These are phyloP conservation scores for Drosophila sordidapex DNA, from an alignment of 2,888 invertebrate genomes.

Conservation along the genomic window DNA sequence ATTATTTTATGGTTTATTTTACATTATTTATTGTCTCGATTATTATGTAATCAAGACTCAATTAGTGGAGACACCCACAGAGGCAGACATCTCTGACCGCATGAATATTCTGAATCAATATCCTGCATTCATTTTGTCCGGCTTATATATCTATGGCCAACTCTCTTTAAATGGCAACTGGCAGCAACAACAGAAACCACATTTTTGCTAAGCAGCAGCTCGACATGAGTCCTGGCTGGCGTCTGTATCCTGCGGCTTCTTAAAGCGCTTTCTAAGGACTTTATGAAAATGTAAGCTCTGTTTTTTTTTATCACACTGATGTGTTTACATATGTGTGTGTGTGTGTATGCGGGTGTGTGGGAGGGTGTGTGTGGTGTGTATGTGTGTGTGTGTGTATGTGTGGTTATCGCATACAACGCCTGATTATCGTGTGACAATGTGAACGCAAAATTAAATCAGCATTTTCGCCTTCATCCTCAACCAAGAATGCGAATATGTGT, in stretches of 20 bases:
- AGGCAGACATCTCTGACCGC: not conserved
- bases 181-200: not conserved
- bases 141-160: not conserved
- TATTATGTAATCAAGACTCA: not conserved
- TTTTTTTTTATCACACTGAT: slow-evolving; percentile 4
- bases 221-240: not conserved
- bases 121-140: not conserved
- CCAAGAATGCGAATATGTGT: slow-evolving; percentile 31
- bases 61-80: not conserved
- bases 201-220: not conserved
- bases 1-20: not conserved
- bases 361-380: not conserved
- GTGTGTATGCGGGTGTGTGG: not conserved
- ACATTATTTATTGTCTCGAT: not conserved
- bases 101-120: not conserved
- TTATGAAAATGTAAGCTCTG: slow-evolving; percentile 47
- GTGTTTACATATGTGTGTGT: not conserved
- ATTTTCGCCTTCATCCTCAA: slow-evolving; percentile 56
- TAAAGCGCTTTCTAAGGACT: slow-evolving; percentile 25
- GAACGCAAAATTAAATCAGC: slow-evolving; percentile 77
- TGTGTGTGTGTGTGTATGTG: slow-evolving; percentile 9
- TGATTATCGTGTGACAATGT: slow-evolving; percentile 79
- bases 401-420: slow-evolving; percentile 47
- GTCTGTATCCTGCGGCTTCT: slow-evolving; percentile 8
- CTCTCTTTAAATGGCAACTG: not conserved